Base-by-base conservation (phyloP, 1,140 invertebrate species). In the Lordiphosa stackelbergi region DNA sequence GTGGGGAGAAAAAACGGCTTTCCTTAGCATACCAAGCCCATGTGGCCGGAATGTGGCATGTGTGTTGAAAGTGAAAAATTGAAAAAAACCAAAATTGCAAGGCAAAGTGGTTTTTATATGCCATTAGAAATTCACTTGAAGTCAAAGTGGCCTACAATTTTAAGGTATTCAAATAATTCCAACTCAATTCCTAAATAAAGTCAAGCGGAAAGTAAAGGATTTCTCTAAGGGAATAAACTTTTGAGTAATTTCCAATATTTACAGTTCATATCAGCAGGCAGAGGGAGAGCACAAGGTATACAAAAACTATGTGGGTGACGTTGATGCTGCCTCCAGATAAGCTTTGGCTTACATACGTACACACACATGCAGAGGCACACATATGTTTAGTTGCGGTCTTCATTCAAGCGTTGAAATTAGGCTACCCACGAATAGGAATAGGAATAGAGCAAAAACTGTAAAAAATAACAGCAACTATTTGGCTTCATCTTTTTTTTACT, bases 371-470 rank as follows among this genome's bases (percentile, higher is more conserved):
- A 35, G 9, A 51, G 10, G 35, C 10, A 36, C 16, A 40, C 40
- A 47, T 43, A 53, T 56, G 11, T 55, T 52, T 47, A 60, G 43
- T 52, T 53, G 54, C 53, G 58, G 56, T 36, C 63, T 71, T 72
- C 75, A 83, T 83, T 81, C 54, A 83, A 81, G 77, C 75, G 77
- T 81, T 83, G 75, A 81, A 81, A 81, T 81, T 75, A 81, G 77
- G 75, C 77, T 81, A 83, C 71, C 75, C 61, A 60, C 59, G 65
- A 63, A 75, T 66, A 11, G 35, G 6, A 38, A 13, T 6, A 34
- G 10, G 6, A 38, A 13, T 6, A 34, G 10, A 24, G 64, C 63
- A 75, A 78, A 55, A 49, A 61, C 41, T 53, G 22, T 47, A 60
- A 60, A 60, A 35, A 48, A 48, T 38, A 40, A 69, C 59, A 83